phyloP scores from a whole-genome alignment of 1,140 invertebrate species.

The Penaeus indicus region DNA sequence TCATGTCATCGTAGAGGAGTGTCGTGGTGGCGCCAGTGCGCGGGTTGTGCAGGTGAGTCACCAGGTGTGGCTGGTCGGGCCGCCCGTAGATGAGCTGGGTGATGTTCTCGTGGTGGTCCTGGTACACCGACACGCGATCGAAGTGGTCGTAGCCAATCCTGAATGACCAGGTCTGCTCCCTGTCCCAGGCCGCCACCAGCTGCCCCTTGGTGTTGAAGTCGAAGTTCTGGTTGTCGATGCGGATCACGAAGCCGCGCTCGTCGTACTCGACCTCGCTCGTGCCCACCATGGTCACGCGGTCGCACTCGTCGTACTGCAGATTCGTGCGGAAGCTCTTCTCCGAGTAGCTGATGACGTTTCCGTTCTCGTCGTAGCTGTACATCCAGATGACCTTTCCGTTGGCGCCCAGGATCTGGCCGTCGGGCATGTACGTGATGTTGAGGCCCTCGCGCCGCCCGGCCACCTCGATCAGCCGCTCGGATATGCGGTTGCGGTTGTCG shows the following conservation, averaged over 20 bases:
- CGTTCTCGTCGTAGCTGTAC: slow-evolving; percentile 95
- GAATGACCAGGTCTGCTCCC: slow-evolving; percentile 64
- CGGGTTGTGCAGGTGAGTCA: slow-evolving; percentile 92
- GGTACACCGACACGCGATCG: slow-evolving; percentile 74
- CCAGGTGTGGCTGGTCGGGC: slow-evolving; percentile 82
- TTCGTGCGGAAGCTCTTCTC: slow-evolving; percentile 87
- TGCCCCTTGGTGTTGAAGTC: slow-evolving; percentile 91
- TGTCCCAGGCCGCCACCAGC: slow-evolving; percentile 78
- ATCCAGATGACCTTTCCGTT: slow-evolving; percentile 83
- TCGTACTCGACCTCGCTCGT: slow-evolving; percentile 77
- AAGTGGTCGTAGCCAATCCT: slow-evolving; percentile 85
- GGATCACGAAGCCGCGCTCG: slow-evolving; percentile 61
- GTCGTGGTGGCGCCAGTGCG: slow-evolving; percentile 84
- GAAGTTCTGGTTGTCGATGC: slow-evolving; percentile 73
- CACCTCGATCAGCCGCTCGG: slow-evolving; percentile 74
- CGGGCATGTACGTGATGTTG: slow-evolving; percentile 68
- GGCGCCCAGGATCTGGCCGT: slow-evolving; percentile 69
- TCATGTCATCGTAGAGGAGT: slow-evolving; percentile 88
- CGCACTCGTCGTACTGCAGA: slow-evolving; percentile 92
- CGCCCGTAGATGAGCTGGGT: slow-evolving; percentile 93
- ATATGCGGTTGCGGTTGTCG: slow-evolving; percentile 86
- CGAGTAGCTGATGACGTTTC: slow-evolving; percentile 90
- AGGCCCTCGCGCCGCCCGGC: slow-evolving; percentile 63
- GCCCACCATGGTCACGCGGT: slow-evolving; percentile 89
- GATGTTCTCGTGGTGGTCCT: slow-evolving; percentile 61